phyloP scores from a whole-genome alignment of 2,797 vertebrate genomes.

The Eulemur mongoz region DNA sequence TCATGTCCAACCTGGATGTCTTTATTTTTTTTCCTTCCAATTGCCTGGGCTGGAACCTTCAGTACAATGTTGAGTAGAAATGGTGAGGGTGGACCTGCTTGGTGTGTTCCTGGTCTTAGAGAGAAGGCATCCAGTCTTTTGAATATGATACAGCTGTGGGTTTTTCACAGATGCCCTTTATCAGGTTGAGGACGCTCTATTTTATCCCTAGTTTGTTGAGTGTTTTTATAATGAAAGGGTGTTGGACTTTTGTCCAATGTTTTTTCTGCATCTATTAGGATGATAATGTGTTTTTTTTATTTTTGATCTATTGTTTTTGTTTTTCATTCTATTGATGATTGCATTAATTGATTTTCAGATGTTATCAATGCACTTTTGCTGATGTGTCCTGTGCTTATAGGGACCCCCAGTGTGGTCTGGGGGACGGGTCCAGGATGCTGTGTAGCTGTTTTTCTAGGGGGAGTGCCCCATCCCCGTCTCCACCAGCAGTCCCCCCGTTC shows the following conservation, averaged over 20 bases:
- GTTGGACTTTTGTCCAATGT: background rate
- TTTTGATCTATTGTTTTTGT: background rate
- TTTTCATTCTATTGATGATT: background rate
- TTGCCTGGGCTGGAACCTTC: background rate
- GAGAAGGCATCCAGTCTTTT: background rate
- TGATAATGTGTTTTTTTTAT: background rate
- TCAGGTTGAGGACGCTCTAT: background rate
- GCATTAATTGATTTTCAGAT: background rate
- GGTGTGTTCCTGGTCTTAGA: background rate
- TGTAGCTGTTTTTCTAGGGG: constrained; percentile 67
- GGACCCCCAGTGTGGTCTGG: constrained; percentile 48
- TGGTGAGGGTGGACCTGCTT: background rate
- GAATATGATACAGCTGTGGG: background rate
- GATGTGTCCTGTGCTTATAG: background rate
- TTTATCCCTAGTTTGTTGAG: background rate
- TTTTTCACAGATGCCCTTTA: background rate
- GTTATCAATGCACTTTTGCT: background rate
- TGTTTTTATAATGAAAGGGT: background rate
- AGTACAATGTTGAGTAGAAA: background rate
- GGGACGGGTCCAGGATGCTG: constrained; percentile 51
- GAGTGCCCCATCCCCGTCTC: constrained; percentile 58
- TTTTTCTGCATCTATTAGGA: background rate
- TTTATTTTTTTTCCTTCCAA: background rate
- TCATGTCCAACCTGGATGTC: background rate
- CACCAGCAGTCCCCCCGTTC: constrained; percentile 74